These are phyloP conservation scores for Falcaria lacertinaria DNA, from an alignment of 2,888 invertebrate genomes.

Conservation along the genomic window DNA sequence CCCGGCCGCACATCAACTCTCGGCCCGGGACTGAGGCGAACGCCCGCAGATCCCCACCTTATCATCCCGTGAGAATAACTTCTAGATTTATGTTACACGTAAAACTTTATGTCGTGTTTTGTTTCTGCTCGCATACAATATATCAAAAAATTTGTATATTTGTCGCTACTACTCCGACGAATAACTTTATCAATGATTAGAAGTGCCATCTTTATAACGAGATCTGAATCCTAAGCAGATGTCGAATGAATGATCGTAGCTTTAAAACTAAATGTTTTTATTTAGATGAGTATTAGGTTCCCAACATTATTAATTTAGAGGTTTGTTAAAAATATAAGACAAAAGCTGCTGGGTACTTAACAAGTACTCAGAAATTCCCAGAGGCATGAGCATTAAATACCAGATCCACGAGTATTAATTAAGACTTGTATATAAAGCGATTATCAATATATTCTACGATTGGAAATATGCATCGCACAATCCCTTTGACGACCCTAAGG, in stretches of 20 bases:
- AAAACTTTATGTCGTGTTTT: conserved; percentile 74
- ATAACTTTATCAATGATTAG: neutral
- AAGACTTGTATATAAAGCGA: neutral
- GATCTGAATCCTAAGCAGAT: too few species aligned
- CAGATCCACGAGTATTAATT: too few species aligned
- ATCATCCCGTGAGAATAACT: conserved; percentile 76
- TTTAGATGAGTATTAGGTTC: too few species aligned
- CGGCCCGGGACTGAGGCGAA: conserved; percentile 15
- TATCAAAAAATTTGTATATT: conserved; percentile 17
- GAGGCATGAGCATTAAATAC: too few species aligned
- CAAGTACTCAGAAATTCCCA: too few species aligned
- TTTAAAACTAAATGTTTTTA: too few species aligned
- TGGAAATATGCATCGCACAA: conserved; percentile 30
- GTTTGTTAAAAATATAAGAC: too few species aligned
- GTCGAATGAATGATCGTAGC: too few species aligned
- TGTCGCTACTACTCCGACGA: too few species aligned
- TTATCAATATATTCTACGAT: conserved; percentile 4
- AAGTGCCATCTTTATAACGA: too few species aligned
- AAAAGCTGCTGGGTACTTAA: too few species aligned
- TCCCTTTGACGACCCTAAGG: conserved; percentile 39
- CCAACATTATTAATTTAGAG: too few species aligned
- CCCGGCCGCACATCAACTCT: conserved; percentile 21
- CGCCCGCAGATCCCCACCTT: conserved; percentile 50
- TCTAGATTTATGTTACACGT: conserved; percentile 71
- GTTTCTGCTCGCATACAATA: conserved; percentile 42